phyloP scores from a whole-genome alignment of 2,113 vertebrate species.

The Pelusios castaneus region DNA sequence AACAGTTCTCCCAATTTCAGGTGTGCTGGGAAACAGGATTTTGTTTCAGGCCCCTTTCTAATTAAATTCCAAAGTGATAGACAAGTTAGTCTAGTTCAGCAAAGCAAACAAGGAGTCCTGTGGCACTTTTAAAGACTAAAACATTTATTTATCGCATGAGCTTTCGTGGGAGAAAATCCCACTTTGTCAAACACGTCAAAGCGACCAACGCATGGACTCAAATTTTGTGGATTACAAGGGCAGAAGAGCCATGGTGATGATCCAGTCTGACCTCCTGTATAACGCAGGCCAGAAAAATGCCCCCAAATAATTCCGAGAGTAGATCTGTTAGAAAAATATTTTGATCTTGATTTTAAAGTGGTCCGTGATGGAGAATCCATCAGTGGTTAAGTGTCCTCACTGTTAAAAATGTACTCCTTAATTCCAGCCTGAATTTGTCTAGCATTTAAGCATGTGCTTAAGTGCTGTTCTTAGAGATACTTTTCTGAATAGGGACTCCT shows the following conservation, averaged over 20 bases:
- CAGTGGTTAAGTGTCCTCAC: neutral
- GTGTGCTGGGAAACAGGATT: neutral
- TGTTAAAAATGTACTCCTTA: neutral
- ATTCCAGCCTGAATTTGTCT: neutral
- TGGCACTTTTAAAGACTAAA: too few relatives aligned
- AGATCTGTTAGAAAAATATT: neutral
- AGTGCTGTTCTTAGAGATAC: neutral
- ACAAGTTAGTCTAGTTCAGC: too few relatives aligned
- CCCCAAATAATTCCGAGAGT: neutral
- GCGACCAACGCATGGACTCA: neutral
- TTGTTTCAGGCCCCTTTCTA: neutral
- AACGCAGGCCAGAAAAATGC: neutral
- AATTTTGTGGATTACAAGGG: neutral
- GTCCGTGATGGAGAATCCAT: neutral
- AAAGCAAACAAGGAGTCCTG: too few relatives aligned
- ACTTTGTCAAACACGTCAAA: too few relatives aligned
- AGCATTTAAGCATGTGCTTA: neutral
- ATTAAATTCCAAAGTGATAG: neutral
- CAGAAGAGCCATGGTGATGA: neutral
- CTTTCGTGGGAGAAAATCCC: too few relatives aligned
- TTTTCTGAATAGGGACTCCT: slow-evolving; percentile 12
- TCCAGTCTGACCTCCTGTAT: neutral
- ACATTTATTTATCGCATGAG: too few relatives aligned
- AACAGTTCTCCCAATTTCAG: neutral
- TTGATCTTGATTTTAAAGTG: neutral